phyloP scores from a whole-genome alignment of 2,113 vertebrate species.

The Oncorhynchus gorbuscha region DNA sequence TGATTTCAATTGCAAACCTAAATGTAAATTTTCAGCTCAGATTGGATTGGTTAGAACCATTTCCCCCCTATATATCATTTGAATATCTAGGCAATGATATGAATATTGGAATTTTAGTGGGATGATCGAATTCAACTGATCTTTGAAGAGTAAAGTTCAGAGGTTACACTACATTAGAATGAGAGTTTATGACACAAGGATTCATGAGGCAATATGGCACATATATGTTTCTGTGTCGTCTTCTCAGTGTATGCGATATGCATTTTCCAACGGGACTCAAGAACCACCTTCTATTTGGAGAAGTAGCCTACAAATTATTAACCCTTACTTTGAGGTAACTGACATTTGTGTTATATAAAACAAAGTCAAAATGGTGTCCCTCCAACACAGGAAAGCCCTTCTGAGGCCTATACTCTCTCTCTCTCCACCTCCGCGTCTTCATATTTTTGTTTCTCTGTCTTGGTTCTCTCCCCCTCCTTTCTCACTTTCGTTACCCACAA shows the following conservation, averaged over 20 bases:
- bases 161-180: too few species aligned
- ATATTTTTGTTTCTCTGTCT: neutral
- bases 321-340: neutral
- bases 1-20: neutral
- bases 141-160: too few species aligned
- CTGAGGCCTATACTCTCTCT: neutral
- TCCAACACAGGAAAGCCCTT: conserved; percentile 9
- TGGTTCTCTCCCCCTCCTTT: conserved; percentile 2
- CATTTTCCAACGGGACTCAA: neutral
- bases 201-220: too few species aligned
- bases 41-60: neutral
- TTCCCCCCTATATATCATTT: too few species aligned
- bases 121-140: too few species aligned
- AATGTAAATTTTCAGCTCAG: neutral
- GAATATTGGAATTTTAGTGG: neutral
- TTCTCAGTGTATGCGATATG: too few species aligned
- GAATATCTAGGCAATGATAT: neutral
- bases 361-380: conserved; percentile 2
- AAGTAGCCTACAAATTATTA: neutral
- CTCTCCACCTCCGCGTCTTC: neutral
- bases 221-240: too few species aligned
- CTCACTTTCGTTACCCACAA: conserved; percentile 3
- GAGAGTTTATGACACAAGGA: too few species aligned
- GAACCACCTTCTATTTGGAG: neutral
- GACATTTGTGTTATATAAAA: neutral